Evolutionary conservation across 2,888 invertebrate species (phyloP).

Genomic region (Sinodicranocentrus sp.): DNA sequence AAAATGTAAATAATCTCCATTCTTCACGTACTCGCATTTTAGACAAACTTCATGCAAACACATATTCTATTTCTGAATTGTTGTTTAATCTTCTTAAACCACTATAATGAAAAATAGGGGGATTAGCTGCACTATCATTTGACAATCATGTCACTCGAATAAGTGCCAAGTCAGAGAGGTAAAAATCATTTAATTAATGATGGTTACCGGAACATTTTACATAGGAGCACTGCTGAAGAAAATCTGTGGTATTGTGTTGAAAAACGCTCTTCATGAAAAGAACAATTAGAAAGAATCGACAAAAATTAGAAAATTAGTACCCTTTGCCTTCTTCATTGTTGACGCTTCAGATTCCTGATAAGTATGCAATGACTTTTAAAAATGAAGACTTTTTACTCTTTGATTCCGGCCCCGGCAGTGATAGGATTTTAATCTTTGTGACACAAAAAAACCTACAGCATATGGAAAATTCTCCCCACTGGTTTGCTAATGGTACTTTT

Average conservation of each 20-base stretch:
- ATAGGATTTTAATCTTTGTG: slow-evolving; percentile 46
- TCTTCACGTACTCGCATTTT: too few relatives aligned
- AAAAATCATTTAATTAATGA: slow-evolving; percentile 23
- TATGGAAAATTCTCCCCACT: slow-evolving; percentile 19
- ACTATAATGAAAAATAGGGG: too few relatives aligned
- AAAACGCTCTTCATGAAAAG: background rate
- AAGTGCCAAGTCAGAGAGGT: slow-evolving; percentile 3
- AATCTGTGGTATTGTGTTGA: slow-evolving; percentile 29
- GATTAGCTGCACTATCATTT: too few relatives aligned
- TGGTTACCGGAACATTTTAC: background rate
- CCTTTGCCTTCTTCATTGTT: slow-evolving; percentile 20
- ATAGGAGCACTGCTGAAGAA: background rate
- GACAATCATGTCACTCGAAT: slow-evolving; percentile 39
- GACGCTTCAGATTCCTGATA: slow-evolving; percentile 25
- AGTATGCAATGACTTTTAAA: slow-evolving; percentile 20
- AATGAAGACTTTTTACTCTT: slow-evolving; percentile 38
- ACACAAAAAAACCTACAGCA: slow-evolving; percentile 28
- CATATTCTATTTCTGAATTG: too few relatives aligned
- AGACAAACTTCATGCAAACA: too few relatives aligned
- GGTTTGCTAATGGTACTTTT: slow-evolving; percentile 54
- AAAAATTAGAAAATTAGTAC: background rate
- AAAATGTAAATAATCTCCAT: too few relatives aligned
- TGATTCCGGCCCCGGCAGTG: slow-evolving; percentile 21
- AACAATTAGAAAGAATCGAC: background rate
- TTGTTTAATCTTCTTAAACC: too few relatives aligned